Evolutionary conservation across 2,888 invertebrate species (phyloP).

Genomic region (Amphipyra berbera): DNA sequence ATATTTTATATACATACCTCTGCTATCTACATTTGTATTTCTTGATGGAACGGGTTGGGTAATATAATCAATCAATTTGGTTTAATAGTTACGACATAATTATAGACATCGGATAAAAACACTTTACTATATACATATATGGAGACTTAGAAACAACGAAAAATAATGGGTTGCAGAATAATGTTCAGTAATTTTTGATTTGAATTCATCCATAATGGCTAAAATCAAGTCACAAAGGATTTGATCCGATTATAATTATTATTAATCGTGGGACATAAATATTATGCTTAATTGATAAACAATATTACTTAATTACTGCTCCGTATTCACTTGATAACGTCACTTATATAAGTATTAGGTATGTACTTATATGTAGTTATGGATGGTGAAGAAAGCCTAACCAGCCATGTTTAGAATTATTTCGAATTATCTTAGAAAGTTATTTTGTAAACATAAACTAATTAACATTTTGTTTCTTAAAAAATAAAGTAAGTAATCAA

Average conservation of each 20-base stretch:
- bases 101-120: constrained; percentile 32
- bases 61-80: constrained; percentile 58
- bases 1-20: constrained; percentile 7
- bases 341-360: too few species aligned
- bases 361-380: neutral
- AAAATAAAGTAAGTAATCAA: neutral
- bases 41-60: constrained; percentile 39
- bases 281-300: too few species aligned
- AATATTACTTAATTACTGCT: too few species aligned
- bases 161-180: neutral
- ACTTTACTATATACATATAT: constrained; percentile 7
- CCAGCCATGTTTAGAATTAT: too few species aligned
- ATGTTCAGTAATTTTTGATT: neutral
- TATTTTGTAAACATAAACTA: constrained; percentile 1
- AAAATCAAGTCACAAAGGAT: too few species aligned
- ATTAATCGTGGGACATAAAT: too few species aligned
- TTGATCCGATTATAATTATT: too few species aligned
- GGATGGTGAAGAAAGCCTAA: neutral
- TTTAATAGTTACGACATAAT: constrained; percentile 46
- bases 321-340: too few species aligned
- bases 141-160: neutral
- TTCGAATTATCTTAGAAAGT: constrained; percentile 1
- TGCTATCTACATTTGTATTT: constrained; percentile 17
- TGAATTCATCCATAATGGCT: neutral
- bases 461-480: neutral